Base-by-base conservation (phyloP, 2,113 vertebrate genomes). In the Dipodomys spectabilis region DNA sequence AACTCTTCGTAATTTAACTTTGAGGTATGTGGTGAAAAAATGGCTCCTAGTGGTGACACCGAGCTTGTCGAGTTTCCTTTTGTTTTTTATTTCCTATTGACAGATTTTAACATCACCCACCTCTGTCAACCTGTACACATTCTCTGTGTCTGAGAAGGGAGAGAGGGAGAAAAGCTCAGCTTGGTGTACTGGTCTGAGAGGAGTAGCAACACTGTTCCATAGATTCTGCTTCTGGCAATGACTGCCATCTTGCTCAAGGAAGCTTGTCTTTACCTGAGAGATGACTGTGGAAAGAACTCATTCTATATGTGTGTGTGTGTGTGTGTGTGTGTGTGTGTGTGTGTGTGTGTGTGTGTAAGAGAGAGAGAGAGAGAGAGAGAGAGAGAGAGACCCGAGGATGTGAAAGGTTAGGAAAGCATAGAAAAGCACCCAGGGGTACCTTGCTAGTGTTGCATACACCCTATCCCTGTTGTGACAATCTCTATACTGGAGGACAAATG, bases 51-150 rank as follows among this genome's bases (percentile, higher is more conserved):
- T 18, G 35, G n/a, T 88, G 20, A 64, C 79, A 88, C 23, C 86
- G 87, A 86, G 53, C 72, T 39, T 18, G 16, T 35, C 39, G 32
- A 53, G 23, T 85, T 94, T 82, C 49, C 45, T 75, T 95, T 88
- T 73, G 57, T 82, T 20, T 86, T 62, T 71, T 44, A 35, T 1
- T 4, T 60, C 30, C 44, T 32, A 11, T 53, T 22, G 39, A 27
- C 1, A 23, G 57, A 88, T 82, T 69, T 85, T 25, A 49, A 4
- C 30, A 18, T 10, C 5, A 57, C 4, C 35, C 27, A 30, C 25
- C 32, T 18, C 53, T 22, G 32, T 27, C 19, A 25, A 27, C 28
- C 30, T 73, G 18, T 39, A 16, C 64, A 35, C 12, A 75, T 68
- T 23, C 25, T 80, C 28, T 67, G 28, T 16, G 57, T 18, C 12